phyloP scores from a whole-genome alignment of 2,888 invertebrate genomes.

The Myathropa florea region DNA sequence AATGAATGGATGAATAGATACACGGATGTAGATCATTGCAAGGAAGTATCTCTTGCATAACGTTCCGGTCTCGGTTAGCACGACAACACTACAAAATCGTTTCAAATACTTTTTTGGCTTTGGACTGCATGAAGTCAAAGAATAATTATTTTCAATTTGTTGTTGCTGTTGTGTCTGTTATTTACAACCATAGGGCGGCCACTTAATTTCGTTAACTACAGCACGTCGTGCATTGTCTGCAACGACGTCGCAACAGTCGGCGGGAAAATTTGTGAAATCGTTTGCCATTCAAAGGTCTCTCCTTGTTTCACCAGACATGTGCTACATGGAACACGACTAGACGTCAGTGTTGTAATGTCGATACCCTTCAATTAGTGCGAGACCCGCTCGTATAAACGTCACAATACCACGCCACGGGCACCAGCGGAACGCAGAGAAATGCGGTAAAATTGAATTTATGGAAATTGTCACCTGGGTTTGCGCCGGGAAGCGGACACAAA shows the following conservation, averaged over 20 bases:
- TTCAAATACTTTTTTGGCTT: slow-evolving; percentile 1
- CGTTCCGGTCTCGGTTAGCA: slow-evolving; percentile 1
- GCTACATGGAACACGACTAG: slow-evolving; percentile 31
- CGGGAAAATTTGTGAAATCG: slow-evolving; percentile 62
- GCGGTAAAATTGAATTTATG: slow-evolving; percentile 58
- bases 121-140: slow-evolving; percentile 54
- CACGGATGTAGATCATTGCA: not conserved
- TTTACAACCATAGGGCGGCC: slow-evolving; percentile 54
- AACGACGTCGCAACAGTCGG: not conserved
- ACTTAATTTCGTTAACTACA: slow-evolving; percentile 48
- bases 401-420: slow-evolving; percentile 19
- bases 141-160: slow-evolving; percentile 51
- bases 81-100: not conserved
- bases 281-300: slow-evolving; percentile 43
- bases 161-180: slow-evolving; percentile 34
- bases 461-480: slow-evolving; percentile 62
- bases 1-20: slow-evolving; percentile 33
- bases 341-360: slow-evolving; percentile 58
- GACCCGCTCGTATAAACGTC: slow-evolving; percentile 39
- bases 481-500: not conserved
- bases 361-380: slow-evolving; percentile 68
- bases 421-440: slow-evolving; percentile 9
- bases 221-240: not conserved
- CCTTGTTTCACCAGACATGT: not conserved
- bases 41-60: slow-evolving; percentile 65